Evolutionary conservation across 2,888 invertebrate genomes (phyloP).

Genomic region (Campoplex capitator): DNA sequence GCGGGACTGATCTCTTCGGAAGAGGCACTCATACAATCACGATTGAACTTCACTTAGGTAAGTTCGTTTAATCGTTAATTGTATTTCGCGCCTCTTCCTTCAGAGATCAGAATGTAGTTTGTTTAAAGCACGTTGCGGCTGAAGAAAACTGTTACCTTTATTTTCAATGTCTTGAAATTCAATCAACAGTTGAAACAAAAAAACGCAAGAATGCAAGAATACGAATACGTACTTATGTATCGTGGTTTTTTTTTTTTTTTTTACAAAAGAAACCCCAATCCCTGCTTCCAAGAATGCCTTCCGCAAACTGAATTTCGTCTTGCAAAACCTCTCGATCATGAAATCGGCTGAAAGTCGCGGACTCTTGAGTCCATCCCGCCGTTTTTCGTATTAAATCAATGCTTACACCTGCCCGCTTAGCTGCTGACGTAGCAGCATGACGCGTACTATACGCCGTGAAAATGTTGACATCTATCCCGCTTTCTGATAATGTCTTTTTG

Average conservation of each 20-base stretch:
- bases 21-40: too few species aligned
- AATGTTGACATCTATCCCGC: slow-evolving; percentile 31
- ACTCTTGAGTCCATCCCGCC: slow-evolving; percentile 59
- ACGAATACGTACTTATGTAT: too few species aligned
- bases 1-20: too few species aligned
- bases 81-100: too few species aligned
- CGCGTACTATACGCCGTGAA: slow-evolving; percentile 64
- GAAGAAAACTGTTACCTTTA: too few species aligned
- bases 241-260: neutral
- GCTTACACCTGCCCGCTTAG: slow-evolving; percentile 54
- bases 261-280: neutral
- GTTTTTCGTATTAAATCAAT: slow-evolving; percentile 52
- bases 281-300: slow-evolving; percentile 2
- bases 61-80: too few species aligned
- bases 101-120: too few species aligned
- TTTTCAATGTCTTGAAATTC: too few species aligned
- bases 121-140: too few species aligned
- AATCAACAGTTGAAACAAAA: too few species aligned
- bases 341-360: slow-evolving; percentile 48
- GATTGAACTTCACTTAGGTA: too few species aligned
- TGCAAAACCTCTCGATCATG: slow-evolving; percentile 29
- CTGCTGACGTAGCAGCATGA: slow-evolving; percentile 67
- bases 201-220: too few species aligned
- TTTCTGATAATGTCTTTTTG: slow-evolving; percentile 37
- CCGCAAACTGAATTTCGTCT: slow-evolving; percentile 17